A percentile compares a stretch with the other conserved stretches of the same genome.
Evolutionary conservation across 2,113 vertebrate species (phyloP).

Genomic region (Erythrocercus mccallii): DNA sequence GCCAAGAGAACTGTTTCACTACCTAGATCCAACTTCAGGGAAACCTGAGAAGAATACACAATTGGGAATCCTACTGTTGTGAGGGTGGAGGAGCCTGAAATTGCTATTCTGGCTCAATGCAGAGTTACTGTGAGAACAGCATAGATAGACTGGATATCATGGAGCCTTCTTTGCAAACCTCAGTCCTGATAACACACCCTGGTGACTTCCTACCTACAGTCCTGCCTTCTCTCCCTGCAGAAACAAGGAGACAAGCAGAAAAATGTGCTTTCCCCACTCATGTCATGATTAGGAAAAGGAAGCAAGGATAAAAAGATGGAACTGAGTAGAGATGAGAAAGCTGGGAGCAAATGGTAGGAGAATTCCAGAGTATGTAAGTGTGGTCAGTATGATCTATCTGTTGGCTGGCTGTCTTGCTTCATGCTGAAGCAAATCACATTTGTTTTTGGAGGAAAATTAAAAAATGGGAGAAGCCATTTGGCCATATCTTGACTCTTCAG

Average conservation of each 20-base stretch:
- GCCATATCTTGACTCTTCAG: not conserved
- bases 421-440: not conserved
- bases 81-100: not conserved
- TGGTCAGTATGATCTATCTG: not conserved
- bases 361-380: not conserved
- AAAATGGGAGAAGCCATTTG: not conserved
- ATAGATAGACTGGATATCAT: not conserved
- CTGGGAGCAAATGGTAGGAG: not conserved
- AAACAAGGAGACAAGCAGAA: not conserved
- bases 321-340: not conserved
- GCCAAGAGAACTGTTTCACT: not conserved
- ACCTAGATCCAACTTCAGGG: not conserved
- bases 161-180: not conserved
- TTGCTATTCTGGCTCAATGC: not conserved
- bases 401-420: not conserved
- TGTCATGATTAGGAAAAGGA: not conserved
- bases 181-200: not conserved
- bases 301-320: not conserved
- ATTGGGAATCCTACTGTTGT: not conserved
- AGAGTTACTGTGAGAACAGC: not conserved
- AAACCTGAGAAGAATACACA: not conserved
- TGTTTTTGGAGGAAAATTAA: not conserved
- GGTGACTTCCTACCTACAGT: not conserved
- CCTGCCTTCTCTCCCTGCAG: not conserved
- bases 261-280: accelerated